Evolutionary conservation across 2,113 vertebrate genomes (phyloP).

Genomic region (Octodon degus): DNA sequence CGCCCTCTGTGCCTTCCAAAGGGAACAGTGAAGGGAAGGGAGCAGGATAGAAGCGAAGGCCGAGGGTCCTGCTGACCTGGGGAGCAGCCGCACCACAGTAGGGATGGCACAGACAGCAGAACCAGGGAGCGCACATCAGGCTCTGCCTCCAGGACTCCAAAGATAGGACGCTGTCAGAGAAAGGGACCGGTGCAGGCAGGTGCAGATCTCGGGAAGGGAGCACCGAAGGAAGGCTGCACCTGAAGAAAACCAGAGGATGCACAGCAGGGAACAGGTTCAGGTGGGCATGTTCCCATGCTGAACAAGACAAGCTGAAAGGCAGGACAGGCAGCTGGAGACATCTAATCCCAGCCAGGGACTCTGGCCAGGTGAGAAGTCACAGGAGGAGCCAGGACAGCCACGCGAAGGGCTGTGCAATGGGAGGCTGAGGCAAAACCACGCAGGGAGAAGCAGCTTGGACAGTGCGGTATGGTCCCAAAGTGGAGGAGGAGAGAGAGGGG

Average conservation of each 20-base stretch:
- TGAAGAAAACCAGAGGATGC: conserved; percentile 1
- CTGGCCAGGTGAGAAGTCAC: neutral
- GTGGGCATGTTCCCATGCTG: neutral
- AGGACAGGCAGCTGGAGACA: neutral
- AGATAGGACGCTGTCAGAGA: neutral
- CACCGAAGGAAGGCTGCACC: neutral
- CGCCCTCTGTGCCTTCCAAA: neutral
- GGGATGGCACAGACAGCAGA: neutral
- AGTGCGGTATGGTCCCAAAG: neutral
- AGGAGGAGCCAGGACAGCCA: neutral
- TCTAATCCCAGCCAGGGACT: rapidly evolving
- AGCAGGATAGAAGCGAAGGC: neutral
- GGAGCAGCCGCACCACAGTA: neutral
- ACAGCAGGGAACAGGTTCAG: neutral
- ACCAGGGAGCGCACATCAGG: neutral
- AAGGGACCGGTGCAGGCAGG: neutral
- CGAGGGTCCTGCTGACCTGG: rapidly evolving
- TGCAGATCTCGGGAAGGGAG: neutral
- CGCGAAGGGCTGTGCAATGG: neutral
- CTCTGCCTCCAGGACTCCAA: neutral
- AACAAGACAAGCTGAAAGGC: neutral
- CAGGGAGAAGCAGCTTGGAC: neutral
- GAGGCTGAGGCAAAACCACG: neutral
- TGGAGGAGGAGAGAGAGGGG: neutral
- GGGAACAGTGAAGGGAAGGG: too few relatives aligned